phyloP scores from a whole-genome alignment of 2,113 vertebrate genomes.

The Tor tambroides region DNA sequence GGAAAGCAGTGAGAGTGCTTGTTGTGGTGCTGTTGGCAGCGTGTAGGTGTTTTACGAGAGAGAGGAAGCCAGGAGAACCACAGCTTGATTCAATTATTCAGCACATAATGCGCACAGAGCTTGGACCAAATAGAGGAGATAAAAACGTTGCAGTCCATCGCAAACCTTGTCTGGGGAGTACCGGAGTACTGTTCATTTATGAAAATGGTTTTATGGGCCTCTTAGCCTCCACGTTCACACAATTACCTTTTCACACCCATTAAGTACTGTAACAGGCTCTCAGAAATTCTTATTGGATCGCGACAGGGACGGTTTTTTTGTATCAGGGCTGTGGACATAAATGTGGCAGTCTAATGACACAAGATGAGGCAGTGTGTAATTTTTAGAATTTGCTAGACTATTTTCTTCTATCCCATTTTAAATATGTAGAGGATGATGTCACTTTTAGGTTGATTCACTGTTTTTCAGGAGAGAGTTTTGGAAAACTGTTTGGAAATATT shows the following conservation, averaged over 20 bases:
- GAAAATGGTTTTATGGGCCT: conserved; percentile 34
- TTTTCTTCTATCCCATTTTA: background rate
- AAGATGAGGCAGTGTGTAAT: background rate
- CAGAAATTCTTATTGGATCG: conserved; percentile 24
- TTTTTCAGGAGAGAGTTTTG: background rate
- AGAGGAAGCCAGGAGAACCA: conserved; percentile 40
- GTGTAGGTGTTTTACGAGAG: conserved; percentile 13
- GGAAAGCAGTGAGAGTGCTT: background rate
- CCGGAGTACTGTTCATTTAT: conserved; percentile 35
- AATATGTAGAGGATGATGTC: background rate
- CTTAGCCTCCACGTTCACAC: conserved; percentile 1
- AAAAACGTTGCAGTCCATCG: conserved; percentile 21
- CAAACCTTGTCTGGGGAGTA: conserved; percentile 37
- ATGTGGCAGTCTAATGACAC: background rate
- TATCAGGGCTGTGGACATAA: background rate
- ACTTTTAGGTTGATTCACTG: background rate
- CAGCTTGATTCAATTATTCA: conserved; percentile 31
- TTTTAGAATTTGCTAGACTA: background rate
- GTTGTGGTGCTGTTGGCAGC: conserved; percentile 20
- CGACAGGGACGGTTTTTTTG: background rate
- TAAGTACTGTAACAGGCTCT: conserved; percentile 39
- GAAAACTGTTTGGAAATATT: background rate
- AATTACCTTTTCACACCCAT: conserved; percentile 44
- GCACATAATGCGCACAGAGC: conserved; percentile 18
- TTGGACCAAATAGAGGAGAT: conserved; percentile 17